Evolutionary conservation across 2,888 invertebrate genomes (phyloP).

Genomic region (Mayetiola destructor): DNA sequence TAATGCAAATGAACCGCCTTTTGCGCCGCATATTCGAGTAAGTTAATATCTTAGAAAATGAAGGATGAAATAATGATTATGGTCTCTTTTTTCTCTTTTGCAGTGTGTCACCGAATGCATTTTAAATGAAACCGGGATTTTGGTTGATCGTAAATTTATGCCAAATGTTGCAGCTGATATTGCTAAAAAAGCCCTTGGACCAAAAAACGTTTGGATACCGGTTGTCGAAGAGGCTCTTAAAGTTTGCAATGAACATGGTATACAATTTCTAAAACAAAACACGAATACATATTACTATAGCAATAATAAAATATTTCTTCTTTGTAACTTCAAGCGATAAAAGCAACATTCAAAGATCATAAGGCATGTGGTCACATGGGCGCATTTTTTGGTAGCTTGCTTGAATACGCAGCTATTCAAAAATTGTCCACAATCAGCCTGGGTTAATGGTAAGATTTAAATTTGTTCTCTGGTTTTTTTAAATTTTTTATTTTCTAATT

Average conservation of each 20-base stretch:
- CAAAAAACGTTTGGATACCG: background rate
- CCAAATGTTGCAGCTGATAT: background rate
- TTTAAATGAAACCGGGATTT: conserved; percentile 2
- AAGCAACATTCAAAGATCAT: background rate
- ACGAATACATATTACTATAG: background rate
- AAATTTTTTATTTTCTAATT: background rate
- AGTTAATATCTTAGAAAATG: background rate
- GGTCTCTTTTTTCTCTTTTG: background rate
- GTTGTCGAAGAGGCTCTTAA: background rate
- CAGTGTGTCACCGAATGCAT: conserved; percentile 4
- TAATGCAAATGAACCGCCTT: background rate
- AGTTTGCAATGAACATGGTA: conserved; percentile 1
- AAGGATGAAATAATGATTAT: background rate
- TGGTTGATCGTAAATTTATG: background rate
- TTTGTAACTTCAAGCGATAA: background rate
- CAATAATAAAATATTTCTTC: background rate
- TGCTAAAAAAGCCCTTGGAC: background rate
- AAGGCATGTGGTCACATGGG: conserved; percentile 2
- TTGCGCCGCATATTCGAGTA: conserved; percentile 1
- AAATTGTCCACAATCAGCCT: background rate
- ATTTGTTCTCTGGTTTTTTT: background rate
- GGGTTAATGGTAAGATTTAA: background rate
- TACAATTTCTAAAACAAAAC: background rate
- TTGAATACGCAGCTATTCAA: conserved; percentile 1
- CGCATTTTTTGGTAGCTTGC: background rate